A percentile compares a stretch with the other conserved stretches of the same genome.
Conservation (phyloP, 2,113 vertebrate genomes). For the Microcebus tavaratra region DNA sequence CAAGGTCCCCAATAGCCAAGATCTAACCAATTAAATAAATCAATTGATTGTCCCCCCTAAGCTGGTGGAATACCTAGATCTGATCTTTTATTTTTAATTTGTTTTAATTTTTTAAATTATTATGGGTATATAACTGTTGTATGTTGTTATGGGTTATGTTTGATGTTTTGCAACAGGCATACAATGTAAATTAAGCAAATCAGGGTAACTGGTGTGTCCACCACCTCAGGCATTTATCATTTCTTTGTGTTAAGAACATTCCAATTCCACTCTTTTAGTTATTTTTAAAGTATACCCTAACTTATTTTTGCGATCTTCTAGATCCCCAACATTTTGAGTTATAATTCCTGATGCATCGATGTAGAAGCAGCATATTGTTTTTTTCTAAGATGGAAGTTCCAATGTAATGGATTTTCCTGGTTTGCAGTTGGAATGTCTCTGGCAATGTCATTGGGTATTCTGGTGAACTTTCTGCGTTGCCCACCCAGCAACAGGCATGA, state of each 20-base stretch:
- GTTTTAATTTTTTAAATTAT: too few relatives aligned
- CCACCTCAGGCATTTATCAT: too few relatives aligned
- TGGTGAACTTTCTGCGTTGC: neutral
- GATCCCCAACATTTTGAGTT: neutral
- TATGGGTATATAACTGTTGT: too few relatives aligned
- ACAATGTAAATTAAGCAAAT: too few relatives aligned
- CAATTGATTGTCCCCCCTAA: neutral
- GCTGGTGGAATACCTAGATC: neutral
- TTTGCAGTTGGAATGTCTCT: neutral
- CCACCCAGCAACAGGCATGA: neutral
- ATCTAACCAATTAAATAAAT: neutral
- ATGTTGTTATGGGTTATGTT: too few relatives aligned
- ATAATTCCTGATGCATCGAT: neutral
- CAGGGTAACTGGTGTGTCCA: too few relatives aligned
- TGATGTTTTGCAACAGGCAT: too few relatives aligned
- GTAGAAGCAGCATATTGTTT: neutral
- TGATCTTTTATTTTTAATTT: neutral
- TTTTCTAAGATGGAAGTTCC: neutral
- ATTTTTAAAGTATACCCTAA: too few relatives aligned
- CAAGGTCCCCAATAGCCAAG: neutral
- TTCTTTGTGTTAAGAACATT: too few relatives aligned
- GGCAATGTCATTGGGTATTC: neutral
- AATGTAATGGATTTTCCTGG: neutral
- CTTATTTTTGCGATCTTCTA: neutral
- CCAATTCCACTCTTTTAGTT: too few relatives aligned